Base-by-base conservation (phyloP, 2,888 invertebrate genomes). In the Macaria liturata region DNA sequence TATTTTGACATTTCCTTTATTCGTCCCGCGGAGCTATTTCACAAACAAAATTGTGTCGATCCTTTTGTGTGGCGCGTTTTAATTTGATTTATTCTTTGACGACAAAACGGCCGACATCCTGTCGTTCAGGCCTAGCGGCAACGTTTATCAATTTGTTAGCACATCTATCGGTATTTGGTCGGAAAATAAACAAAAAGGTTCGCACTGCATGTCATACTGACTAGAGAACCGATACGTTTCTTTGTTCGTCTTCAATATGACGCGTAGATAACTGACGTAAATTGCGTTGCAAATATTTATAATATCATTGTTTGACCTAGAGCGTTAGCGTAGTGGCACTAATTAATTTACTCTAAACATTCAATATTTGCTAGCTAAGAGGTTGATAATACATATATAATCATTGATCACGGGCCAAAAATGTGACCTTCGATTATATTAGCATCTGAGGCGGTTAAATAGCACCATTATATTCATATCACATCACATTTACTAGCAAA, bases 1-100 rank as follows among this genome's bases (percentile, higher is more conserved):
- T 91, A 91, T 91, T 91, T 88, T 91, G 91, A 91, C 91, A 91
- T 91, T 85, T 82, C 83, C 86, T 88, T 86, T 84, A 88, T 88
- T 88, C 80, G 80, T 73, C 75, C 82, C 80, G 83, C 83, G 81
- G 79, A 84, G 86, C 79, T 83, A 82, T 83, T 86, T 84, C 76
- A 86, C 85, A 83, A 85, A 87, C 81, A 82, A 83, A 86, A 84
- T 85, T 83, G 86, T 88, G 85, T 84, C 80, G 84, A 87, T 83
- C 78, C 83, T 76, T 88, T 88, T 88, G 86, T 88, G 82, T 75
- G 78, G 80, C 76, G 78, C 78, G 83, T 86, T 88, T 84, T 88
- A 88, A 90, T 90, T 90, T 91, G 88, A 89, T 89, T 91, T 91
- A 89, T 91, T 89, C 83, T 80, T 84, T 81, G 80, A 85, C 77